Conservation (phyloP, 2,888 invertebrate species). For the Parnassius mnemosyne region DNA sequence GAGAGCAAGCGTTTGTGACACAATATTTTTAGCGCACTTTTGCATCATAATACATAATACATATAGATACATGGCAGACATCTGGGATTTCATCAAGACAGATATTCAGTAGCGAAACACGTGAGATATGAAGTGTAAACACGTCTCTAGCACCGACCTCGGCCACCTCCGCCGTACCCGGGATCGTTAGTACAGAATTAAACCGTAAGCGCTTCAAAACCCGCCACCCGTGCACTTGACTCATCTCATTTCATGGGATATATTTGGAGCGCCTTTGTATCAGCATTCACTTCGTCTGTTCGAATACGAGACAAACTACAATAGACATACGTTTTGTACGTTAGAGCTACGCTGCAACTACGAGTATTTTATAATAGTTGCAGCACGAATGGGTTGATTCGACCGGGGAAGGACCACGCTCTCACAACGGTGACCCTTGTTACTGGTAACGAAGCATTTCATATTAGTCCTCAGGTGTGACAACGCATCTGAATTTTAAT, state of each 20-base stretch:
- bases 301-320: slow-evolving; percentile 4
- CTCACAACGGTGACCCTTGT: too few species aligned
- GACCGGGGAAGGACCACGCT: too few species aligned
- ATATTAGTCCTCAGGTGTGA: too few species aligned
- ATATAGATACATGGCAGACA: too few species aligned
- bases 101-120: too few species aligned
- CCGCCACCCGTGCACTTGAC: slow-evolving; percentile 45
- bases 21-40: too few species aligned
- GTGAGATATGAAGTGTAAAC: neutral
- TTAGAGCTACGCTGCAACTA: neutral
- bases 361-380: neutral
- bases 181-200: slow-evolving; percentile 26
- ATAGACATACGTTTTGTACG: neutral
- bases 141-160: slow-evolving; percentile 17
- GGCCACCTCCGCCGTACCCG: slow-evolving; percentile 11
- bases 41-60: too few species aligned
- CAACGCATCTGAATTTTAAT: too few species aligned
- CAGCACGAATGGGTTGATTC: too few species aligned
- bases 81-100: too few species aligned
- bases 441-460: too few species aligned
- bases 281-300: slow-evolving; percentile 39
- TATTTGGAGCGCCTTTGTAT: slow-evolving; percentile 44
- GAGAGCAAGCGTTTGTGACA: too few species aligned
- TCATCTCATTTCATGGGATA: slow-evolving; percentile 39
- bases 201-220: slow-evolving; percentile 20